Evolutionary conservation across 2,113 vertebrate genomes (phyloP).

Genomic region (Corydoras maculifer): DNA sequence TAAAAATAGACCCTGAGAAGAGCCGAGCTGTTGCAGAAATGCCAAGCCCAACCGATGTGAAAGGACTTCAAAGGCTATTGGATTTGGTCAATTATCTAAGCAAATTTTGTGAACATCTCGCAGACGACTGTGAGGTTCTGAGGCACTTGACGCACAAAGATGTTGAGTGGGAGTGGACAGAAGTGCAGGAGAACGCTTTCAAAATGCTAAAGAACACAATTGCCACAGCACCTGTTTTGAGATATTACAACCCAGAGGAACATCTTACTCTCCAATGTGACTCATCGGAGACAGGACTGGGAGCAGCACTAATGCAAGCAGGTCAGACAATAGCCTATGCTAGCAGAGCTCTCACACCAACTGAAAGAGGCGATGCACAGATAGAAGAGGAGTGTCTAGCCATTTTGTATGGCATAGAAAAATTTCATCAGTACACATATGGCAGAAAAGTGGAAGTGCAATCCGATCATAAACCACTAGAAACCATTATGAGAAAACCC

Average conservation of each 20-base stretch:
- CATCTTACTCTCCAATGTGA: constrained; percentile 12
- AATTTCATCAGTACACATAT: no score
- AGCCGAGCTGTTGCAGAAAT: constrained; percentile 10
- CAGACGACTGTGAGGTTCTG: constrained; percentile 19
- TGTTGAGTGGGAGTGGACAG: constrained; percentile 10
- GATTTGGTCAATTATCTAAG: constrained; percentile 17
- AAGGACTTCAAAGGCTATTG: constrained; percentile 14
- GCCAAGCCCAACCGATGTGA: constrained; percentile 23
- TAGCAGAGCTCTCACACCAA: constrained; percentile 24
- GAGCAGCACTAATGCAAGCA: neutral
- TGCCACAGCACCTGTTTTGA: constrained; percentile 4
- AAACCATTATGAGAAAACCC: constrained; percentile 28
- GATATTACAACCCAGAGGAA: constrained; percentile 6
- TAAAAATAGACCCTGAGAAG: constrained; percentile 26
- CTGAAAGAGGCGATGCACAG: constrained; percentile 27
- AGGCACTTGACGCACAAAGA: constrained; percentile 27
- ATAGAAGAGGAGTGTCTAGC: constrained; percentile 18
- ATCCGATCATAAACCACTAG: constrained; percentile 1
- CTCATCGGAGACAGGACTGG: constrained; percentile 7
- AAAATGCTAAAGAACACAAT: constrained; percentile 8
- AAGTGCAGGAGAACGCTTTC: neutral
- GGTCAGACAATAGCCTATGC: neutral
- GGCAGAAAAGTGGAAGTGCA: no score
- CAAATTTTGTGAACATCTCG: constrained; percentile 18
- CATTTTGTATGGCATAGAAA: no score